phyloP scores from a whole-genome alignment of 1,140 invertebrate species.

The Myzus persicae region DNA sequence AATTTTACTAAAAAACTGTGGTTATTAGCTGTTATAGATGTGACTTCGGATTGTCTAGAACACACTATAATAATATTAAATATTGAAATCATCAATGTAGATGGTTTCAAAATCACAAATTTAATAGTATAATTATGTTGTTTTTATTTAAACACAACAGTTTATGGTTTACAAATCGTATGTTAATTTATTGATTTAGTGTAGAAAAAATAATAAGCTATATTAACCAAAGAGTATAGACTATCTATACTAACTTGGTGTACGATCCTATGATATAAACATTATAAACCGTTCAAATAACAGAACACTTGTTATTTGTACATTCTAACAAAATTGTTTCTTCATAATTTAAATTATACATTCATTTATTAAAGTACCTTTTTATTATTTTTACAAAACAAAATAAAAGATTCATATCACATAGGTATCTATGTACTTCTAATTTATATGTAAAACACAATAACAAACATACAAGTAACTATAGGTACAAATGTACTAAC shows the following conservation, averaged over 20 bases:
- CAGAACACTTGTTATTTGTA: neutral
- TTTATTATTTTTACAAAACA: neutral
- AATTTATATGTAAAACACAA: neutral
- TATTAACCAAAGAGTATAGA: neutral
- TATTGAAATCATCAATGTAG: too few species aligned
- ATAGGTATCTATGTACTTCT: neutral
- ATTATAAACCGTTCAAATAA: neutral
- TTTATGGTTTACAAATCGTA: neutral
- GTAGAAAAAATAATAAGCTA: slow-evolving; percentile 8
- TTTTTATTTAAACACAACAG: neutral
- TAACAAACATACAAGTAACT: neutral
- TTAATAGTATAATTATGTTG: neutral
- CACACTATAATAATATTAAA: too few species aligned
- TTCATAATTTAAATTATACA: neutral
- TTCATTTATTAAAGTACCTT: neutral
- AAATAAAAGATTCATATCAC: neutral
- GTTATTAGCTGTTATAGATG: too few species aligned
- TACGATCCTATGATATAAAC: neutral
- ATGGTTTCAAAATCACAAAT: neutral
- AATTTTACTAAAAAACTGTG: too few species aligned
- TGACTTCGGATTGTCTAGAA: too few species aligned
- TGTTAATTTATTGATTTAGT: neutral
- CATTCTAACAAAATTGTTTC: neutral
- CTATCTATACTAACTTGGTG: neutral
- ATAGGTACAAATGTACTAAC: neutral